These are phyloP conservation scores for Drosophila picticornis DNA, from an alignment of 2,888 invertebrate genomes.

Conservation along the genomic window DNA sequence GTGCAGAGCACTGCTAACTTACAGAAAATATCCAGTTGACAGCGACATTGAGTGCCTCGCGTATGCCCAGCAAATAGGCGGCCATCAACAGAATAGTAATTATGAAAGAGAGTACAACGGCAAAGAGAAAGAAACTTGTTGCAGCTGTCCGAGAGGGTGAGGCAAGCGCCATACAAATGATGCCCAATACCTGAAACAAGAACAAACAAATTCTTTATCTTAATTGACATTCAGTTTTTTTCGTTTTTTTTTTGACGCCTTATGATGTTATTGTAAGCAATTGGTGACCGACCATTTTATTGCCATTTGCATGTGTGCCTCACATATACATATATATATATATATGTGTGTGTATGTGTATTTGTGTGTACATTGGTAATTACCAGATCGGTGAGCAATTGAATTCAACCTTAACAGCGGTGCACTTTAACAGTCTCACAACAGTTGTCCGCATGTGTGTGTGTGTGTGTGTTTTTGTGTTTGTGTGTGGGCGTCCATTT, in stretches of 20 bases:
- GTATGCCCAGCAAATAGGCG: conserved; percentile 92
- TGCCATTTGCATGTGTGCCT: conserved; percentile 9
- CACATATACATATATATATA: not conserved
- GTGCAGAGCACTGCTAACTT: conserved; percentile 83
- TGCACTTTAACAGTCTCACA: conserved; percentile 19
- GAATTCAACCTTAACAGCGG: conserved; percentile 8
- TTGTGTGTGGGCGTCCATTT: conserved; percentile 36
- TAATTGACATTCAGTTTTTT: conserved; percentile 30
- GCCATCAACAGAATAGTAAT: conserved; percentile 92
- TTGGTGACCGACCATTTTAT: conserved; percentile 33
- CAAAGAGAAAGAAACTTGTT: conserved; percentile 94
- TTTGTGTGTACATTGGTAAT: conserved; percentile 11
- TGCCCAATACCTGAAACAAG: conserved; percentile 91
- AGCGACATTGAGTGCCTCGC: conserved; percentile 91
- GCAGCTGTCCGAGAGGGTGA: conserved; percentile 88
- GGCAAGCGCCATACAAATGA: conserved; percentile 93
- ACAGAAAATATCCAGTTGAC: conserved; percentile 94
- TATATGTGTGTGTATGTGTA: not conserved
- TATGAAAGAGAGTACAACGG: conserved; percentile 93
- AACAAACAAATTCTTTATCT: conserved; percentile 37
- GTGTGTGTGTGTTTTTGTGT: not conserved
- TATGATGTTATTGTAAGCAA: conserved; percentile 55
- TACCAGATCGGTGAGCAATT: conserved; percentile 3
- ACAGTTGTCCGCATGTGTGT: not conserved
- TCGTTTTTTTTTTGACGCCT: conserved; percentile 9